Evolutionary conservation across 2,113 vertebrate genomes (phyloP), one percentile per base, ranked within the genome.

Genomic region (Cryptotis parvus): DNA sequence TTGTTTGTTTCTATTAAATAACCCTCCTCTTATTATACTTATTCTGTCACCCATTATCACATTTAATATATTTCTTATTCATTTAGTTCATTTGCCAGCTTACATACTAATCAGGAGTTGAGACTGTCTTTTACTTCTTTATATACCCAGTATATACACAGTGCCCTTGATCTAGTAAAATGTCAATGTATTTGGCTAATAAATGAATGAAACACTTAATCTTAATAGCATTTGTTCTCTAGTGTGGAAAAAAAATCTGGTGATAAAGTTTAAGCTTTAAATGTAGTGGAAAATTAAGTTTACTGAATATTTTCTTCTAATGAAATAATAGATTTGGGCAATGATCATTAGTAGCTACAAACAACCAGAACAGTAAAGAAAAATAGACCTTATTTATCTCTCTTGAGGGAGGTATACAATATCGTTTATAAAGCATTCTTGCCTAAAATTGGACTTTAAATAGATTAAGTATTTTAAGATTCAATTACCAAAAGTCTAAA

Each of bases 231-330:
- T 41, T 43, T 90, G 1, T 77, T 73, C 45, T 81, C 31, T 52
- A 55, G 18, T 68, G 2, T 84, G 9, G 3, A 72, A 63, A 61
- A 90, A 84, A 3, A 20, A 1, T 0, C 74, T 31, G 15, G 66
- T 18, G 31, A 65, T 77, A 88, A 81, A 81, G 81, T 73, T 37
- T 92, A 70, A 76, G 9, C 33, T 39, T 79, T 35, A 73, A 68
- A n/a, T 31, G 24, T 31, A 84, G 14, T 81, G 16, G 10, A 45
- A 58, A 90, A 87, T 80, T 83, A 70, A 82, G 8, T 66, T 27
- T n/a, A 76, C 12, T 55, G 6, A 92, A 55, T 63, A 29, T 15
- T 70, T 87, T 80, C 4, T 9, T 3, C 11, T 5, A 16, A 20
- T 33, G 41, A 83, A 83, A 41, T n/a, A 66, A n/a, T 80, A 11